Base-by-base conservation (phyloP, 2,888 invertebrate species). In the Endotricha flammealis region DNA sequence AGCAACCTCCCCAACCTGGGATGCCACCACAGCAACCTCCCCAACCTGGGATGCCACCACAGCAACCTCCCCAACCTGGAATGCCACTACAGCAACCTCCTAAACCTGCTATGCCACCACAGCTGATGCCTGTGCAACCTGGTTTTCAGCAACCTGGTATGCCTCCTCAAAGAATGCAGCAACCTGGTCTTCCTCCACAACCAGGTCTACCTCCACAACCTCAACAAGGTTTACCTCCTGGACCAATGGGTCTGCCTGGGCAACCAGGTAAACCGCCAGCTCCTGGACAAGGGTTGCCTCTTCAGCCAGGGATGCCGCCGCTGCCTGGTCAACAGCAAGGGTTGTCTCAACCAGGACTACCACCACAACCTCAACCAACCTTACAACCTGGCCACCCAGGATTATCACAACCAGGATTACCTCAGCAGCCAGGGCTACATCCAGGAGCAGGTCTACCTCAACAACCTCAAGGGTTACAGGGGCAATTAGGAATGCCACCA, bases 201-300 rank as follows among this genome's bases (percentile, higher is more conserved):
- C 41, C 53, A 1, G 58, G 57, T 1, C 42, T 61, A 50, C 56
- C 52, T n/a, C 41, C 57, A 22, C 56, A 61, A 38, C 49, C 50
- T 3, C 31, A 39, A 46, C 53, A 49, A 35, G 50, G 59, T 22
- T 43, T 53, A 48, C 48, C 55, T 20, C 41, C 55, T 34, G 20
- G 20, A 2, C 64, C 57, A 28, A 48, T 50, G 50, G 41, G 47
- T 32, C 29, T 48, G 32, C 46, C 27, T 2, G 32, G 35, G 3
- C 49, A 50, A 35, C 42, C 34, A 1, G 49, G 48, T 1, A 20
- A 20, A 20, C 39, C 20, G 3, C 32, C 9, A 31, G 38, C 11
- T 27, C 41, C 25, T 11, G 25, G 25, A 7, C 33, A 27, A 25
- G 50, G 51, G 1, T 40, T 55, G 38, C 48, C 43, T 5, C 41